Evolutionary conservation across 2,888 invertebrate genomes (phyloP).

Genomic region (Hyposoter dolosus): DNA sequence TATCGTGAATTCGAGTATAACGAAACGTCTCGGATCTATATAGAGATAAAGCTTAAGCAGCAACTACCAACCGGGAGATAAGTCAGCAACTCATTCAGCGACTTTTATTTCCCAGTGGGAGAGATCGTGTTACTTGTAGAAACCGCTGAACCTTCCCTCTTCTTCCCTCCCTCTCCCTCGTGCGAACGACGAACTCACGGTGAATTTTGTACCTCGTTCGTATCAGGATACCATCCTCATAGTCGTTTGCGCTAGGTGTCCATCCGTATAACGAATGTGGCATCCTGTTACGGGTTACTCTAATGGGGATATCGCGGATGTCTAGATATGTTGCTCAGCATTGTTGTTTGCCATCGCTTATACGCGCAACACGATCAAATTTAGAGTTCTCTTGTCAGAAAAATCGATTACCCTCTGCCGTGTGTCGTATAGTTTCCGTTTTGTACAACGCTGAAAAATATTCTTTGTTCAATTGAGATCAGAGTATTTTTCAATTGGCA

Average conservation of each 20-base stretch:
- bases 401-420: conserved; percentile 28
- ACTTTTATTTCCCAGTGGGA: conserved; percentile 68
- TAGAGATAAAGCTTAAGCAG: conserved; percentile 39
- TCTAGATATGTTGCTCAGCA: conserved; percentile 59
- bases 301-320: conserved; percentile 49
- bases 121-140: conserved; percentile 68
- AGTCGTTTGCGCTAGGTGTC: conserved; percentile 35
- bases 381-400: conserved; percentile 1
- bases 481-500: not conserved
- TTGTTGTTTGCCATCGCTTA: conserved; percentile 42
- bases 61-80: conserved; percentile 54
- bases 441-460: not conserved
- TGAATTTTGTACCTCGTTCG: conserved; percentile 12
- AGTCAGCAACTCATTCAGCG: conserved; percentile 66
- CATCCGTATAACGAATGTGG: conserved; percentile 68
- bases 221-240: conserved; percentile 27
- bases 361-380: conserved; percentile 21
- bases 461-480: not conserved
- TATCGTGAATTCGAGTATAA: conserved; percentile 62
- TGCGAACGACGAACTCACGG: conserved; percentile 7
- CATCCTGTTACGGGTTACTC: conserved; percentile 66
- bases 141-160: conserved; percentile 6
- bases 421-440: not conserved
- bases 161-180: conserved; percentile 11
- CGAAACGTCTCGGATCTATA: conserved; percentile 45